A percentile compares a stretch with the other conserved stretches of the same genome.
phyloP scores from a whole-genome alignment of 2,797 vertebrate species.

The Sebastes oblongus region DNA sequence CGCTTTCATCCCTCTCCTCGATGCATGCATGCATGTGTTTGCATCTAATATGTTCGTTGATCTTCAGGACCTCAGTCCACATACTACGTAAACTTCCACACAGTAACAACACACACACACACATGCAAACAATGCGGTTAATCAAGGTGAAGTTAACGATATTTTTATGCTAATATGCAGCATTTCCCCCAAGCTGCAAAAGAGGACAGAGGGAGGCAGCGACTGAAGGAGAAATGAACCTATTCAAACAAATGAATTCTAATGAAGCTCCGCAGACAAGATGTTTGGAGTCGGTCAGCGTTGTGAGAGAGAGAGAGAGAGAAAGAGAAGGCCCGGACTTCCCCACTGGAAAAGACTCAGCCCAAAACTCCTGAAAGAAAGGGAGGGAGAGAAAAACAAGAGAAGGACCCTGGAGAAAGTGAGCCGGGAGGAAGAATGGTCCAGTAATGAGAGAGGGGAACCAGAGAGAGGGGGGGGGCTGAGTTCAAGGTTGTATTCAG shows the following conservation, averaged over 20 bases:
- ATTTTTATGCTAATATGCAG: slow-evolving; percentile 62
- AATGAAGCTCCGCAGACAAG: slow-evolving; percentile 67
- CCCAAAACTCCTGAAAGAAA: slow-evolving; percentile 63
- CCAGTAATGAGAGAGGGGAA: slow-evolving; percentile 69
- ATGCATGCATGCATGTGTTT: no score
- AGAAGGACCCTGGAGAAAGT: slow-evolving; percentile 69
- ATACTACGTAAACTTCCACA: neutral
- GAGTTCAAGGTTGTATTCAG: slow-evolving; percentile 80
- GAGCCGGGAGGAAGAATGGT: slow-evolving; percentile 64
- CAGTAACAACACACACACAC: slow-evolving; percentile 2
- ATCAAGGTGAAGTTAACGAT: slow-evolving; percentile 55
- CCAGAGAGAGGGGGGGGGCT: slow-evolving; percentile 15
- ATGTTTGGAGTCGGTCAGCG: slow-evolving; percentile 42
- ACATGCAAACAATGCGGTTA: slow-evolving; percentile 32
- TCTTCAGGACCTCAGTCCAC: no score
- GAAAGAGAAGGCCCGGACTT: slow-evolving; percentile 29
- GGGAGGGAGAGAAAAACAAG: slow-evolving; percentile 67
- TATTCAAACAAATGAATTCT: slow-evolving; percentile 74
- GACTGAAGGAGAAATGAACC: slow-evolving; percentile 45
- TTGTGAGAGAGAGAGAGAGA: slow-evolving; percentile 25
- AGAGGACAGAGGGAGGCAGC: slow-evolving; percentile 5
- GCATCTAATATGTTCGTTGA: no score
- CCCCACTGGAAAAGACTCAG: slow-evolving; percentile 51
- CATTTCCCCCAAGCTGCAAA: slow-evolving; percentile 21
- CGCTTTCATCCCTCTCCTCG: neutral